Evolutionary conservation across 2,113 vertebrate genomes (phyloP).

Genomic region (Sus scrofa): DNA sequence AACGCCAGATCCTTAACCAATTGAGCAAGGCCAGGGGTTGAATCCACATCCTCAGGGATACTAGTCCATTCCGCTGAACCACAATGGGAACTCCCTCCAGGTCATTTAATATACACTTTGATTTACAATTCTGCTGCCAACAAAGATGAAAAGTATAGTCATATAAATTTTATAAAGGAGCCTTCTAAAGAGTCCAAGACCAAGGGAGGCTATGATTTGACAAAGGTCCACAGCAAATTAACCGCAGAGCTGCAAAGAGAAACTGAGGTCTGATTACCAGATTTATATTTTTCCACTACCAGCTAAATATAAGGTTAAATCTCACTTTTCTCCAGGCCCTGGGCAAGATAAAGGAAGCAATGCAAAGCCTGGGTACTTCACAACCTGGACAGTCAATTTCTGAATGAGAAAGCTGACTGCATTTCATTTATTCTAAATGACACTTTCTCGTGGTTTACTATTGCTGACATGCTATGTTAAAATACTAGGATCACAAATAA

Average conservation of each 20-base stretch:
- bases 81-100: background rate
- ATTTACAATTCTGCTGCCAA: slow-evolving; percentile 36
- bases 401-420: slow-evolving; percentile 6
- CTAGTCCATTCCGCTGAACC: too few relatives aligned
- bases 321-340: slow-evolving; percentile 8
- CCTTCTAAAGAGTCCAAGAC: slow-evolving; percentile 30
- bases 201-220: background rate
- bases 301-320: slow-evolving; percentile 30
- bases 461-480: background rate
- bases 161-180: background rate
- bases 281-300: slow-evolving; percentile 37
- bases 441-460: background rate
- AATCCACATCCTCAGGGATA: too few relatives aligned
- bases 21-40: too few relatives aligned
- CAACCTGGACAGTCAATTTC: background rate
- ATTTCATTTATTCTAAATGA: slow-evolving; percentile 42
- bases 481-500: slow-evolving; percentile 7
- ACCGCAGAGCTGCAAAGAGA: slow-evolving; percentile 7
- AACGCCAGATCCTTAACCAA: too few relatives aligned
- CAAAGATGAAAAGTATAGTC: background rate
- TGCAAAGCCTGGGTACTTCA: slow-evolving; percentile 22
- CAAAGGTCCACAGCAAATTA: slow-evolving; percentile 47
- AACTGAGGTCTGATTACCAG: background rate
- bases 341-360: slow-evolving; percentile 2
- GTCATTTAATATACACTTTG: slow-evolving; percentile 25